Evolutionary conservation across 2,888 invertebrate genomes (phyloP), one percentile per base, ranked within the genome.

Genomic region (Anoplius nigerrimus): DNA sequence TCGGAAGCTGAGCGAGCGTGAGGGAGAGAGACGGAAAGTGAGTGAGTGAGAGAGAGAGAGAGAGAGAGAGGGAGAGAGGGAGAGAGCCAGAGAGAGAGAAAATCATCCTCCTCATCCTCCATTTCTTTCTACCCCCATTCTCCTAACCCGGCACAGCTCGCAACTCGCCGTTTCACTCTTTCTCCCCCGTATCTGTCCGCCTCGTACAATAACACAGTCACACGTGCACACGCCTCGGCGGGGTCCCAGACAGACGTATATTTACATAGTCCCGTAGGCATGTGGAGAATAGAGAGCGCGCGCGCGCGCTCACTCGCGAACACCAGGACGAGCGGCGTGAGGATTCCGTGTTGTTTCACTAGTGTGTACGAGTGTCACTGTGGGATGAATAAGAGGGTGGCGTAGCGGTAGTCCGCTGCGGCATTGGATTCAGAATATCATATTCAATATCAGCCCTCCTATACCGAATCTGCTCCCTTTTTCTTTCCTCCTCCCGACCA

Each of bases 401-500:
- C 69, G 62, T 74, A 76, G 80, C 80, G 79, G 78, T 75, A 78
- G 81, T 80, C 77, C 75, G 74, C 76, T 78, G 79, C 77, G 75
- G 75, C 72, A 72, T 76, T 66, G 78, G 82, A 82, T 84, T 79
- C 75, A 79, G 82, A 82, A 84, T 84, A 86, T 85, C 83, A 81
- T 84, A 85, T 86, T 86, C 83, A 84, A 85, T 87, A 85, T 85
- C 81, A 82, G 79, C 77, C 80, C 78, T 75, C 72, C 55, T 69
- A 58, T 48, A 34, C n/a, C 59, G 62, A 22, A 53, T 15, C 22
- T 20, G 24, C 53, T 21, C 21, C 53, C 53, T 22, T 21, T 21
- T 22, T 70, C 71, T 68, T 48, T 68, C 72, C 22, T n/a, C 20
- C 58, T 46, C 55, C 48, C n/a, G 42, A 54, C 52, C 55, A 67